Evolutionary conservation across 2,888 invertebrate genomes (phyloP), one percentile per base, ranked within the genome.

Genomic region (Lissonota sp.): DNA sequence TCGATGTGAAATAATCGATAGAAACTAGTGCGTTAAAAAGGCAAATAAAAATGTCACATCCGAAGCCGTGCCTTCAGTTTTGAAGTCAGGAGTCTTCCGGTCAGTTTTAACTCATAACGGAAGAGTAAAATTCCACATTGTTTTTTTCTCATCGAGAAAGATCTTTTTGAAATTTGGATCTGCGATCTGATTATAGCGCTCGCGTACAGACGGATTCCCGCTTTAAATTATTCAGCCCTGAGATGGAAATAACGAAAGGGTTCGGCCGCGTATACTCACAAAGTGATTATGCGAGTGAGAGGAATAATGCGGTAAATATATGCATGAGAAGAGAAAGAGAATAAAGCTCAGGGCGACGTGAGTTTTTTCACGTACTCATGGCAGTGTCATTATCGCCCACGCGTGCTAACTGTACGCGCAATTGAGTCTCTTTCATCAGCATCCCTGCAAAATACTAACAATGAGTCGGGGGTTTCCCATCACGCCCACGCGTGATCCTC

Each of bases 351-450:
- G 81, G 75, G 82, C 80, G 75, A 57, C 58, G 74, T 40, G 77
- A 74, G 83, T 87, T 85, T 84, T 84, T 84, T 84, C 74, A 75
- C 84, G 83, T 81, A 85, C 84, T 79, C 84, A 79, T 83, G 49
- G 82, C 85, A 79, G 79, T 77, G 85, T 89, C 87, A 89, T 90
- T 89, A 89, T 87, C 89, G 88, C 90, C 90, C 87, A 90, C 90
- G 87, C 87, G 81, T 72, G 84, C 84, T 89, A 89, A 90, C 87
- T 88, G 87, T 88, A 86, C 85, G 86, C 84, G 86, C 89, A 88
- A 89, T 90, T 88, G 88, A 90, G 87, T 86, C 84, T 85, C 85
- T 86, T 86, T 84, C 79, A 80, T 67, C 77, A 71, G 79, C 73
- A 79, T 67, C 62, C 71, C 74, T 75, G 74, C 79, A 26, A 78